phyloP scores from a whole-genome alignment of 1,140 invertebrate species.

The Manduca sexta region DNA sequence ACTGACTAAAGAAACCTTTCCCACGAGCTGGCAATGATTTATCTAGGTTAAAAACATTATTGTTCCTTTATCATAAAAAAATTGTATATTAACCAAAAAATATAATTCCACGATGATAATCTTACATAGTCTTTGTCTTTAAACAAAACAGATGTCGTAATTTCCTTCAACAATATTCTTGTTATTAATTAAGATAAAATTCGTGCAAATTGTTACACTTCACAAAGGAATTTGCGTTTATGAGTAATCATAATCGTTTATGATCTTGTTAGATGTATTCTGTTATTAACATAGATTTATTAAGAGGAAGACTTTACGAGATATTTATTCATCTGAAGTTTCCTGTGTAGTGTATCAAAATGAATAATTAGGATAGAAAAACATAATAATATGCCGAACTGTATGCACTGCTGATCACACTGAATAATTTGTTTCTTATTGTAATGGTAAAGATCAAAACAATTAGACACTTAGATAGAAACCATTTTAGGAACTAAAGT shows the following conservation, averaged over 20 bases:
- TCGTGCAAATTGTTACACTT: background rate
- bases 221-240: background rate
- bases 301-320: conserved; percentile 2
- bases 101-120: background rate
- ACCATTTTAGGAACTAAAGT: no score
- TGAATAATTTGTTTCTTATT: background rate
- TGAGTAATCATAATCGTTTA: background rate
- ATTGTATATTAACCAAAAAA: background rate
- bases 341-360: background rate
- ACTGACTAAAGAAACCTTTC: background rate
- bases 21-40: background rate
- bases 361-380: background rate
- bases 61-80: background rate
- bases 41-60: background rate
- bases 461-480: no score
- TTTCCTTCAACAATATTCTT: background rate
- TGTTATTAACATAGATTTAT: background rate
- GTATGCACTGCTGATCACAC: background rate
- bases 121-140: background rate
- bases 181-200: conserved; percentile 1
- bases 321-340: background rate
- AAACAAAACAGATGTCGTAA: background rate
- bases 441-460: background rate
- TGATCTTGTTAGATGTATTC: background rate
- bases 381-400: background rate